Percentiles rank a stretch among this genome's conserved stretches.
Evolutionary conservation across 2,888 invertebrate genomes (phyloP).

Genomic region (Sarcophaga carnaria): DNA sequence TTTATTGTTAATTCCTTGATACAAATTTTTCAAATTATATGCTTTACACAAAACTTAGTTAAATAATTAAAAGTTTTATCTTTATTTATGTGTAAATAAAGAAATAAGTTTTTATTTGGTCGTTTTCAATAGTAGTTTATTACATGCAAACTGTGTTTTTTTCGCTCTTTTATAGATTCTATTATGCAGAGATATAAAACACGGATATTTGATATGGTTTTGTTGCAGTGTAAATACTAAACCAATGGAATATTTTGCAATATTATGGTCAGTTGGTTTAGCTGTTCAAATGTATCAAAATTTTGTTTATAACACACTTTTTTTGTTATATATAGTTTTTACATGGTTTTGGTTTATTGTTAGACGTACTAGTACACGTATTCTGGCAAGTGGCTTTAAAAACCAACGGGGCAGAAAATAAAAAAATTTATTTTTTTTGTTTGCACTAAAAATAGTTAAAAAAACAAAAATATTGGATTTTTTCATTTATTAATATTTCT

Average conservation of each 20-base stretch:
- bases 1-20: too few relatives aligned
- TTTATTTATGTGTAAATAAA: conserved; percentile 40
- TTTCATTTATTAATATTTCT: not conserved
- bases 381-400: conserved; percentile 64
- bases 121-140: conserved; percentile 23
- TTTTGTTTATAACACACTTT: conserved; percentile 32
- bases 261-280: conserved; percentile 67
- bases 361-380: conserved; percentile 1
- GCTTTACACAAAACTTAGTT: conserved; percentile 31
- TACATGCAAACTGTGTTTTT: conserved; percentile 40
- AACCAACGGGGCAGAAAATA: conserved; percentile 64
- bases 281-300: conserved; percentile 15
- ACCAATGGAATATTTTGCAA: conserved; percentile 56
- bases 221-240: conserved; percentile 31
- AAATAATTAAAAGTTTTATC: conserved; percentile 51
- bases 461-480: conserved; percentile 18
- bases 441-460: not conserved
- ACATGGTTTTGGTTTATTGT: conserved; percentile 20
- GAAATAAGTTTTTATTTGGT: conserved; percentile 32
- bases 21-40: not conserved
- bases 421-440: not conserved
- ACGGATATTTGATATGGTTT: conserved; percentile 67
- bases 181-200: conserved; percentile 29
- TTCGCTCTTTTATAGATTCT: conserved; percentile 3
- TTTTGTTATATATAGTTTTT: not conserved